These are phyloP conservation scores for Hymenochirus boettgeri DNA, from an alignment of 2,113 vertebrate genomes.

Conservation along the genomic window DNA sequence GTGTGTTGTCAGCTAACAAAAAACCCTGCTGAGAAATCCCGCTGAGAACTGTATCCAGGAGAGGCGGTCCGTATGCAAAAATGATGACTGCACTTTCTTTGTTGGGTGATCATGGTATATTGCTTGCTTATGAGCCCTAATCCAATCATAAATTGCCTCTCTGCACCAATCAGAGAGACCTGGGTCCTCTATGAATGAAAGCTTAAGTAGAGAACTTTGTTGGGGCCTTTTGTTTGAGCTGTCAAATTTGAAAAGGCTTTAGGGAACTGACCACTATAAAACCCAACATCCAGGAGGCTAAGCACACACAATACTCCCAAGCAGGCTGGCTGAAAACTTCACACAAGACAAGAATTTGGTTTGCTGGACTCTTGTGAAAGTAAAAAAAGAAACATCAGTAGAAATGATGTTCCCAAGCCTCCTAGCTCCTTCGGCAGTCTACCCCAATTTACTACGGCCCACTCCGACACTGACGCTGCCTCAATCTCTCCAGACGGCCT, in stretches of 20 bases:
- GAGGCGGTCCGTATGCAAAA: conserved; percentile 86
- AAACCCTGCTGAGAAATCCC: conserved; percentile 61
- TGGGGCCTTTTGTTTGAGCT: conserved; percentile 85
- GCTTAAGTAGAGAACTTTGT: conserved; percentile 90
- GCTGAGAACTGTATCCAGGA: conserved; percentile 60
- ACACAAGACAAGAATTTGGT: conserved; percentile 42
- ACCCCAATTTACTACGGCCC: conserved; percentile 78
- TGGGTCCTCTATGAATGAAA: conserved; percentile 73
- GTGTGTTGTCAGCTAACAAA: conserved; percentile 70
- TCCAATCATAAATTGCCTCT: conserved; percentile 94
- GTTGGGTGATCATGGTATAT: conserved; percentile 75
- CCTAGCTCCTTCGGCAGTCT: conserved; percentile 80
- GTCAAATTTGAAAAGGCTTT: conserved; percentile 79
- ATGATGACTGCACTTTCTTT: conserved; percentile 81
- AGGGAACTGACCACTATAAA: conserved; percentile 79
- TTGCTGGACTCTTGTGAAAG: conserved; percentile 30
- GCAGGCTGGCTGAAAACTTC: conserved; percentile 54
- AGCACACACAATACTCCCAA: conserved; percentile 54
- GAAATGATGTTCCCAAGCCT: conserved; percentile 91
- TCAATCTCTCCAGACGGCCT: conserved; percentile 71
- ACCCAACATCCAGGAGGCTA: conserved; percentile 61
- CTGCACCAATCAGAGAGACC: conserved; percentile 73
- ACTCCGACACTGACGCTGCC: conserved; percentile 76
- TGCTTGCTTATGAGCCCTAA: conserved; percentile 92
- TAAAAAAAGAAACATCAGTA: background rate